phyloP scores from a whole-genome alignment of 1,140 invertebrate species.

The Brachionus manjavacas region DNA sequence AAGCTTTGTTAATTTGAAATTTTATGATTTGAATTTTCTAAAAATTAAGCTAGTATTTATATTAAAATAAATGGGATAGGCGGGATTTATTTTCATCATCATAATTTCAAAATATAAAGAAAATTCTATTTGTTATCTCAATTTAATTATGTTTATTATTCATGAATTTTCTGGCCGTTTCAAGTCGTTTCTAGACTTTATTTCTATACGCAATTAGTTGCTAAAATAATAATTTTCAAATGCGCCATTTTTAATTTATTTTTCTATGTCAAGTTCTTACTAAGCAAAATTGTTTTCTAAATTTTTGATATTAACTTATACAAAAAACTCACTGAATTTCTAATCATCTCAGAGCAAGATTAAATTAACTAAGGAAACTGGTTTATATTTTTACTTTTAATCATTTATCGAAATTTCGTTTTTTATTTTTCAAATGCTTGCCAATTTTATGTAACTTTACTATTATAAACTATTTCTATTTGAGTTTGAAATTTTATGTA shows the following conservation, averaged over 20 bases:
- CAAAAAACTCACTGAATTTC: too few relatives aligned
- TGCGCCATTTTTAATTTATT: constrained; percentile 25
- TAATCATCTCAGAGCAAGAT: too few relatives aligned
- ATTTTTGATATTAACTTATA: background rate
- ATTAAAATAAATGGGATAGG: background rate
- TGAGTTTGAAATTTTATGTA: too few relatives aligned
- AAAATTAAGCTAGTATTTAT: background rate
- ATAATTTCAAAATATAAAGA: constrained; percentile 12
- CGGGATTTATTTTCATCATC: background rate
- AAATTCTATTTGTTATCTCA: background rate
- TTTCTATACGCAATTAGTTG: background rate
- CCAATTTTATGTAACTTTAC: too few relatives aligned
- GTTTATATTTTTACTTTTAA: too few relatives aligned
- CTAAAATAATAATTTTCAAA: background rate
- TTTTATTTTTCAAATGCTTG: too few relatives aligned
- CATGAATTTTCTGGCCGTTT: background rate
- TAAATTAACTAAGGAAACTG: too few relatives aligned
- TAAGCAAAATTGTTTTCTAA: background rate
- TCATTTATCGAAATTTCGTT: too few relatives aligned
- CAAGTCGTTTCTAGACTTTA: background rate
- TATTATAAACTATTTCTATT: too few relatives aligned
- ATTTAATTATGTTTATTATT: background rate
- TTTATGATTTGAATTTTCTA: background rate
- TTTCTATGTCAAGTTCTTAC: background rate
- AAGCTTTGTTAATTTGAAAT: constrained; percentile 3